Percentiles rank a stretch among this genome's conserved stretches.
Conservation (phyloP, 2,797 vertebrate species). For the Argentina silus region DNA sequence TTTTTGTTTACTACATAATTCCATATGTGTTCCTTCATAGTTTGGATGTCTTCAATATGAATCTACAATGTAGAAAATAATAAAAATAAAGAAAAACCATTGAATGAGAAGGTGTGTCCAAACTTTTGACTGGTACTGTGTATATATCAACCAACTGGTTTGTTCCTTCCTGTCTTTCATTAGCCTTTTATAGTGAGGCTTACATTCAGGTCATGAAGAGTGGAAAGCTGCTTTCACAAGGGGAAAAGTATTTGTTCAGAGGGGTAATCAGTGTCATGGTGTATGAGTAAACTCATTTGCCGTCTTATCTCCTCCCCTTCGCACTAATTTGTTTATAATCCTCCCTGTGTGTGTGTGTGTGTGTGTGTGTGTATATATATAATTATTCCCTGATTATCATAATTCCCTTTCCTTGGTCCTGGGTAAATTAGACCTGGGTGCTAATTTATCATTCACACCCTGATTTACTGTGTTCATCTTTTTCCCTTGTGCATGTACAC, state of each 20-base stretch:
- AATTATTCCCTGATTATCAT: conserved; percentile 38
- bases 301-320: conserved; percentile 59
- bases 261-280: conserved; percentile 61
- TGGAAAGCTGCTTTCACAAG: conserved; percentile 29
- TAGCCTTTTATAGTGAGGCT: no score
- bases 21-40: no score
- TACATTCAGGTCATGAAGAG: no score
- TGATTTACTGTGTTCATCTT: conserved; percentile 57
- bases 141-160: no score
- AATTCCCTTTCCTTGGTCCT: conserved; percentile 42
- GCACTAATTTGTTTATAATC: conserved; percentile 40
- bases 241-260: conserved; percentile 54
- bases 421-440: conserved; percentile 58
- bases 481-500: conserved; percentile 6
- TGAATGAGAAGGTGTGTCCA: no score
- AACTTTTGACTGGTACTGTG: no score
- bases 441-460: conserved; percentile 57
- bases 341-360: conserved; percentile 39
- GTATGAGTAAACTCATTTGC: conserved; percentile 63
- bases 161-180: no score
- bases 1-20: no score
- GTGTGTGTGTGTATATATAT: conserved; percentile 49
- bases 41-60: no score
- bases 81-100: no score
- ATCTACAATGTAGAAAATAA: no score